These are phyloP conservation scores for Tragopan temminckii DNA, from an alignment of 2,797 vertebrate genomes.

Conservation along the genomic window DNA sequence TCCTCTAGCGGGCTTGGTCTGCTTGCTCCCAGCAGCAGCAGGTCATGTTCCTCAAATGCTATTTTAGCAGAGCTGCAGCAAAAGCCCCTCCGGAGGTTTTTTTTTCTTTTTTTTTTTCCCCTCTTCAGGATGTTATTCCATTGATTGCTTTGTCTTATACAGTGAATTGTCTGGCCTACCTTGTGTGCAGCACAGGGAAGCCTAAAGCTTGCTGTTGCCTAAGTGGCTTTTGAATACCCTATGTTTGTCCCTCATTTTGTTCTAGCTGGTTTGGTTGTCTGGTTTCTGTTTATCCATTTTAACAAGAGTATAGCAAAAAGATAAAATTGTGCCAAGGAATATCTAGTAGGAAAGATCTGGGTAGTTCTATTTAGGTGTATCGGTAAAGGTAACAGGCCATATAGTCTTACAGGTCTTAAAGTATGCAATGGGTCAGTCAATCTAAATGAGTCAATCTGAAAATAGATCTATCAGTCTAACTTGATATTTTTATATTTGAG, in stretches of 20 bases:
- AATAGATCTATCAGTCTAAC: background rate
- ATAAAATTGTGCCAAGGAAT: background rate
- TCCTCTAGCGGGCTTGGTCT: fast-evolving
- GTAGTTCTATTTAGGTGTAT: background rate
- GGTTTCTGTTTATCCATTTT: background rate
- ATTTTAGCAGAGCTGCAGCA: background rate
- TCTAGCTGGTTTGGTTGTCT: background rate
- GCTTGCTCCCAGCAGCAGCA: background rate
- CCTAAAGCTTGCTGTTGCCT: fast-evolving
- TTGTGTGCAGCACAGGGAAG: background rate
- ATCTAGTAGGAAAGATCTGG: background rate
- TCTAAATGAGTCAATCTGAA: too few species aligned
- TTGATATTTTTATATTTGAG: background rate
- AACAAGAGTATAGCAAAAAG: too few species aligned
- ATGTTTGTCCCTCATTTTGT: fast-evolving
- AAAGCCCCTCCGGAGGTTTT: background rate
- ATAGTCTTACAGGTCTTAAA: background rate
- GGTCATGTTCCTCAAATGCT: fast-evolving
- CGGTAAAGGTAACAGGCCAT: background rate
- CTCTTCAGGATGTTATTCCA: background rate
- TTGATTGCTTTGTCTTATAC: background rate
- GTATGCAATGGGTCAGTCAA: background rate
- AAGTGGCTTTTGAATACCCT: background rate
- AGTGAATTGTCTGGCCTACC: background rate
- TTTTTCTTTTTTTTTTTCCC: too few species aligned